Evolutionary conservation across 2,797 vertebrate genomes (phyloP).

Genomic region (Arctocebus calabarensis): DNA sequence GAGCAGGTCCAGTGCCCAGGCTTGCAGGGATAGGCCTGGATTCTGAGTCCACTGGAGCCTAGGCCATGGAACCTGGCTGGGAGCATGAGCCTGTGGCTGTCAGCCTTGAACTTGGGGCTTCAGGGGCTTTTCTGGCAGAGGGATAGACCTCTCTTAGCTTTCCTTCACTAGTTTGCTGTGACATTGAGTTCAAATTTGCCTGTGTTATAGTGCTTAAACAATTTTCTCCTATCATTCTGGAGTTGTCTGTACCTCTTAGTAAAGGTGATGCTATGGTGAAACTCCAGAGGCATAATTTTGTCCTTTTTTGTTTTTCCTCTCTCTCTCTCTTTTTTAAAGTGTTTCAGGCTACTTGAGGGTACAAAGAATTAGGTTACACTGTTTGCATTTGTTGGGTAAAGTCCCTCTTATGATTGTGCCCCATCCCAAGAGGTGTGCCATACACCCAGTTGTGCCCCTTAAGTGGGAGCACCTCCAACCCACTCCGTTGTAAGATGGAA

Average conservation of each 20-base stretch:
- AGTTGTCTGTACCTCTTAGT: neutral
- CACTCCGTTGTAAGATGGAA: no score
- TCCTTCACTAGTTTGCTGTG: neutral
- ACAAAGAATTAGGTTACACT: no score
- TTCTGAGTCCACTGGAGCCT: neutral
- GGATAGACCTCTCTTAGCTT: neutral
- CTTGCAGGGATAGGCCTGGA: neutral
- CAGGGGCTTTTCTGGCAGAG: neutral
- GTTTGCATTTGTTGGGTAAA: no score
- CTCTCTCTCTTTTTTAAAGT: no score
- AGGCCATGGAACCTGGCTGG: neutral
- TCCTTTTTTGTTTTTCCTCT: no score
- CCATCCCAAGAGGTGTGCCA: no score
- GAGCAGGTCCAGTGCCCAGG: neutral
- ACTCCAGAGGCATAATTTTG: neutral
- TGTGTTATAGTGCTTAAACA: neutral
- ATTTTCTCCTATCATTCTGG: neutral
- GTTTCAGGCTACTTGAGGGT: no score
- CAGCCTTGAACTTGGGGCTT: neutral
- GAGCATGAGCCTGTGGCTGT: neutral
- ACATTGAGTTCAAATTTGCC: neutral
- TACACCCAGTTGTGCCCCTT: no score
- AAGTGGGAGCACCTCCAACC: no score
- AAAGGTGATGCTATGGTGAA: neutral
- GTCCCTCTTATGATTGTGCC: no score